Base-by-base conservation (phyloP, 2,888 invertebrate genomes). In the Anticlea derivata region DNA sequence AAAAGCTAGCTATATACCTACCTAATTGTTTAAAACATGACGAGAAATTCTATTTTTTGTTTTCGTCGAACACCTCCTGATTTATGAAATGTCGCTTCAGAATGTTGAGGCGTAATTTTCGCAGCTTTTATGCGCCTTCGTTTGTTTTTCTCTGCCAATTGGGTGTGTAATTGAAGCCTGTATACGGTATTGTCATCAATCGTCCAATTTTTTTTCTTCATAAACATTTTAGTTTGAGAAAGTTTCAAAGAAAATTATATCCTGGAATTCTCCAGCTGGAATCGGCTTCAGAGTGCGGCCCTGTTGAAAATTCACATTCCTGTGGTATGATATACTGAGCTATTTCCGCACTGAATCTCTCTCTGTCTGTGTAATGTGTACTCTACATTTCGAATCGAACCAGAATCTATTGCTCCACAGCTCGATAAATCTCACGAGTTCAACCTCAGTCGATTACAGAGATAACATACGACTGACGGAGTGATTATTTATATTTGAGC, bases 291-390 rank as follows among this genome's bases (percentile, higher is more conserved):
- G 59, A 83, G 63, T 86, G 60, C 88, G 83, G 59, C 74, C 75
- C 88, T 85, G 88, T 64, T 6, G 24, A 22, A 62, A 57, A 66
- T 73, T 66, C 66, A 68, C 80, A 75, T 75, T 79, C 80, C 81
- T 83, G 85, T 83, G 76, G 81, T 81, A 82, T 82, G 85, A 86
- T 86, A 84, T 80, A 78, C 69, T 55, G 70, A 23, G 73, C 78
- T 87, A 85, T 84, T 86, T 87, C 75, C 68, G 78, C 63, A 51
- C 68, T 61, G 64, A 60, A 67, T 60, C 58, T n/a, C n/a, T n/a
- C n/a, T n/a, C n/a, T n/a, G 63, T 62, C 60, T 57, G 57, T 31
- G 45, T 37, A 45, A 35, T 34, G 30, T 34, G 31, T 53, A 45
- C 26, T 46, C 37, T 39, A 34, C 44, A 43, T 45, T 40, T 50